Base-by-base conservation (phyloP, 2,888 invertebrate species). In the Lithophane leautieri region DNA sequence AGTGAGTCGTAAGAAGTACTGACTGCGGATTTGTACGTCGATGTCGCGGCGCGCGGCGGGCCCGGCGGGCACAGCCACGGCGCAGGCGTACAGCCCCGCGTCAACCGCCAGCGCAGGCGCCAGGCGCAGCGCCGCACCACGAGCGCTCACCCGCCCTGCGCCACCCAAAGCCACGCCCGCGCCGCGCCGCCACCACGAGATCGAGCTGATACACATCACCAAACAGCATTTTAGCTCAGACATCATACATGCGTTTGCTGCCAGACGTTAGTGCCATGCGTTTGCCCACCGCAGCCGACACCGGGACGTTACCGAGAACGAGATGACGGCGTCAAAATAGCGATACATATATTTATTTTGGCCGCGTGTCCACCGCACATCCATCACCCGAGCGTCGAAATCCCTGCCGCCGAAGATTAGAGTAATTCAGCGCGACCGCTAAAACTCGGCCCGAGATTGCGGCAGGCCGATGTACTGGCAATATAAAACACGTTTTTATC, bases 71-170 rank as follows among this genome's bases (percentile, higher is more conserved):
- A 98, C 97, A 70, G 97, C 95, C n/a, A 98, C 98, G 71, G 97
- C 97, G 95, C 98, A 98, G 25, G 97, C 97, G 95, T 98, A 98
- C 87, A 97, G 97, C 62, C 98, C 98, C 70, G 98, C 97, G 95
- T 98, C 98, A 80, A 97, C 95, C 63, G 93, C 70, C 85, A 90
- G 90, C 85, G 94, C 95, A 1, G 95, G 95, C 89, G 89, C 77
- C 87, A 95, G 91, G 8, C 91, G 92, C 89, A 95, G 91, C 87
- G 85, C 92, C 28, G 90, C 93, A 47, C 92, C 94, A 47, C 93
- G 92, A 87, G 94, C 93, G 58, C 95, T 89, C 92, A 96, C 96
- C 52, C 97, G 94, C 79, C 96, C 95, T 78, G 90, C 90, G 75
- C 93, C 94, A 40, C 93, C 94, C 84, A 96, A 83, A 77, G 95